Percentiles rank a stretch among this genome's conserved stretches.
phyloP scores from a whole-genome alignment of 2,797 vertebrate genomes.

The Lithobates pipiens region DNA sequence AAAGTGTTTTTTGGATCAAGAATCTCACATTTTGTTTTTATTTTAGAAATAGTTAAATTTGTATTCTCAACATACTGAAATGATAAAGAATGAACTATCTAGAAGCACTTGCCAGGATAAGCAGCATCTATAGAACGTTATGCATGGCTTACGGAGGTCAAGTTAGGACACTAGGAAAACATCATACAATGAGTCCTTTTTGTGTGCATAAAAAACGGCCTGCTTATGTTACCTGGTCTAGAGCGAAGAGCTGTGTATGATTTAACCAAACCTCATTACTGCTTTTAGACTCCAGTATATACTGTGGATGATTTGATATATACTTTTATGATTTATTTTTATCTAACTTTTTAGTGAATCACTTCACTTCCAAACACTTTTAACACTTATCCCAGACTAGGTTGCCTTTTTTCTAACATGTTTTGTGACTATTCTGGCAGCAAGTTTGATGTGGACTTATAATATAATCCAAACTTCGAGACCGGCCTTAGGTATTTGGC shows the following conservation, averaged over 20 bases:
- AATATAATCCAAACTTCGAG: too few relatives aligned
- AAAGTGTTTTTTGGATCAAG: not conserved
- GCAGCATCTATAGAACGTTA: conserved; percentile 20
- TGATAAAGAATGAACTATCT: conserved; percentile 18
- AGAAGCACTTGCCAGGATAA: conserved; percentile 40
- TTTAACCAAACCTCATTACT: not conserved
- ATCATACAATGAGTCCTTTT: conserved; percentile 42
- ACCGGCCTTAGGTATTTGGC: too few relatives aligned
- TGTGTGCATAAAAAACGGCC: conserved; percentile 33
- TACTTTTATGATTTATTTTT: not conserved
- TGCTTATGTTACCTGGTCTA: conserved; percentile 39
- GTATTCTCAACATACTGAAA: conserved; percentile 14
- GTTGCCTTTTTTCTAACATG: not conserved
- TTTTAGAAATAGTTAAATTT: conserved; percentile 12
- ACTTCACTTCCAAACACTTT: not conserved
- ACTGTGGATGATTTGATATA: not conserved
- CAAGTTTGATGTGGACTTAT: too few relatives aligned
- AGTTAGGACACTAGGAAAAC: conserved; percentile 51
- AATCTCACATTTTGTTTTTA: conserved; percentile 1
- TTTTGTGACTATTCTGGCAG: too few relatives aligned
- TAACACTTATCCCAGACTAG: not conserved
- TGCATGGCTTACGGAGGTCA: conserved; percentile 43
- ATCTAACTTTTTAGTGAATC: not conserved
- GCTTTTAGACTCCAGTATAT: not conserved
- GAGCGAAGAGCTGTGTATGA: not conserved